Percentiles rank a stretch among this genome's conserved stretches.
Evolutionary conservation across 2,888 invertebrate genomes (phyloP).

Genomic region (Dusona sp.): DNA sequence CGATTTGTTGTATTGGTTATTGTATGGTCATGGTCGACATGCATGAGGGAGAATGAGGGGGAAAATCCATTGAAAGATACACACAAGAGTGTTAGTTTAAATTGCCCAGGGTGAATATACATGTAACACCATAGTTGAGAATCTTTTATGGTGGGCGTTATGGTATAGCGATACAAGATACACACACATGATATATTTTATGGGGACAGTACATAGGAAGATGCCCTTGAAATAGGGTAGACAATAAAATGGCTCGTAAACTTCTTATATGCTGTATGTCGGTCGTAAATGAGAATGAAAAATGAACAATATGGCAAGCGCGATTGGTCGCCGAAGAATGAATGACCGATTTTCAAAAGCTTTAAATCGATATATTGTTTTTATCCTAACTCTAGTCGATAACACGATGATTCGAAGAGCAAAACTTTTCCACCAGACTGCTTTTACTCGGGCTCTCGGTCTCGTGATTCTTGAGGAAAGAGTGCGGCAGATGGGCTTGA

Average conservation of each 20-base stretch:
- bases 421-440: constrained; percentile 20
- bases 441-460: not conserved
- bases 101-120: constrained; percentile 14
- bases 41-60: not conserved
- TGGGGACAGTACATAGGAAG: not conserved
- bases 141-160: constrained; percentile 50
- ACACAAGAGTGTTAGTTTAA: constrained; percentile 17
- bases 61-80: constrained; percentile 18
- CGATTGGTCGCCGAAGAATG: not conserved
- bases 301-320: constrained; percentile 22
- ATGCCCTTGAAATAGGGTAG: constrained; percentile 55
- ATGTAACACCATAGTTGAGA: constrained; percentile 3
- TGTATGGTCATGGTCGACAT: not conserved
- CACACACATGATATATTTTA: constrained; percentile 6
- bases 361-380: not conserved
- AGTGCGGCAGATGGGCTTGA: constrained; percentile 27
- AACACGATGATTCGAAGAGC: constrained; percentile 28
- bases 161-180: constrained; percentile 4
- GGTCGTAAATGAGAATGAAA: constrained; percentile 25
- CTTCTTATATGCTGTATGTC: constrained; percentile 46
- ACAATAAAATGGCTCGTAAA: constrained; percentile 65
- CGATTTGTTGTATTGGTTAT: not conserved
- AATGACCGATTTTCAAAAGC: constrained; percentile 14
- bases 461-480: not conserved
- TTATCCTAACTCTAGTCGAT: not conserved